Base-by-base conservation (phyloP, 1,140 invertebrate species). In the Potamilus streckersoni region DNA sequence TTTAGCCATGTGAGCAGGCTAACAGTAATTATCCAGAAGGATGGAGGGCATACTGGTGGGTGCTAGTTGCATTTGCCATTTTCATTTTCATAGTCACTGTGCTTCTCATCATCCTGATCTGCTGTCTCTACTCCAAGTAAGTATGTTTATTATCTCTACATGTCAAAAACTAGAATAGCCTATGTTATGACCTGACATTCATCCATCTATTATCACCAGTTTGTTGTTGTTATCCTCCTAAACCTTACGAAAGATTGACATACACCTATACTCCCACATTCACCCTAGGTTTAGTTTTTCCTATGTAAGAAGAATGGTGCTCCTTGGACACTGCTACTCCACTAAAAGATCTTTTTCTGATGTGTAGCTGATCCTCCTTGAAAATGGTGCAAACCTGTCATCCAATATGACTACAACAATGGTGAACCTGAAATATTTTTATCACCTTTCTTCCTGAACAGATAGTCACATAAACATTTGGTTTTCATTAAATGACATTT, bases 31-130 rank as follows among this genome's bases (percentile, higher is more conserved):
- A 71, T 55, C 72, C 75, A 17, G 69, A 73, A 49, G 78, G 78
- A 16, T 87, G 85, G 83, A 72, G 74, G 49, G 79, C 79, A n/a
- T 79, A 83, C 62, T 87, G 86, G 86, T 86, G 86, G 85, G 83
- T 86, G 55, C 78, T 87, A 63, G 84, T 87, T 15, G 84, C 80
- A 23, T 78, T 87, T 55, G 85, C 86, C 27, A 83, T 87, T 38
- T 86, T 86, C 75, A 83, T 87, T 64, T 86, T 86, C 62, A 57
- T 87, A 60, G 80, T 81, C 68, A 79, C 76, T 65, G 13, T 83
- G n/a, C 83, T 86, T 23, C 79, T 86, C 15, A 84, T 87, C 63
- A 59, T 83, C 31, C 63, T 79, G 17, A 73, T 83, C 62, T 65
- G 27, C 61, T 78, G 81, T 15, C 80, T 87, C 2, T 84, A 84